These are phyloP conservation scores for Phaethornis superciliosus DNA, from an alignment of 2,113 vertebrate genomes.

Conservation along the genomic window DNA sequence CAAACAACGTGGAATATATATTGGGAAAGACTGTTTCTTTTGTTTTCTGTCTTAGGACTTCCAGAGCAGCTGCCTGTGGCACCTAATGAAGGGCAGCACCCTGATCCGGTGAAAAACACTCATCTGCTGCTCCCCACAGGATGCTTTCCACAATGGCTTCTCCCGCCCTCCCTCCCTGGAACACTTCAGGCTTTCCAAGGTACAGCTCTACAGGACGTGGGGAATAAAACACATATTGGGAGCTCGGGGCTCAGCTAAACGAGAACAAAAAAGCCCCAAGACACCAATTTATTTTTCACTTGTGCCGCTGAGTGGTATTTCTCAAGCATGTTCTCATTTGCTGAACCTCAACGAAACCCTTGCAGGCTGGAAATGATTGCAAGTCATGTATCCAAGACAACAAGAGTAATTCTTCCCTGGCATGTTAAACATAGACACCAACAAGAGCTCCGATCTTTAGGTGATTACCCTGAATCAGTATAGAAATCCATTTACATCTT, in stretches of 20 bases:
- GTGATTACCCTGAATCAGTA: neutral
- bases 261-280: neutral
- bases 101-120: neutral
- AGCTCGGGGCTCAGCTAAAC: neutral
- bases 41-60: neutral
- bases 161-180: neutral
- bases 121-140: neutral
- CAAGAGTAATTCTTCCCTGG: neutral
- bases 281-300: slow-evolving; percentile 15
- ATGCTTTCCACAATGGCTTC: neutral
- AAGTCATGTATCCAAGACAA: slow-evolving; percentile 57
- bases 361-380: slow-evolving; percentile 21
- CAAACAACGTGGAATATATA: neutral
- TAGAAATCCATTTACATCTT: neutral
- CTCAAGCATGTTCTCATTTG: neutral
- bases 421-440: neutral
- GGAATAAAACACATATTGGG: neutral
- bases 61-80: neutral
- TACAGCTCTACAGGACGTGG: neutral
- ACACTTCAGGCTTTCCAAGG: neutral
- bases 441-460: neutral
- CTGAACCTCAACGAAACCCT: neutral
- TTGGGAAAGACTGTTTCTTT: neutral
- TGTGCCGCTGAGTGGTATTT: neutral
- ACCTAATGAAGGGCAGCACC: fast-evolving